phyloP scores from a whole-genome alignment of 2,797 vertebrate species.

The Epinephelus coioides region DNA sequence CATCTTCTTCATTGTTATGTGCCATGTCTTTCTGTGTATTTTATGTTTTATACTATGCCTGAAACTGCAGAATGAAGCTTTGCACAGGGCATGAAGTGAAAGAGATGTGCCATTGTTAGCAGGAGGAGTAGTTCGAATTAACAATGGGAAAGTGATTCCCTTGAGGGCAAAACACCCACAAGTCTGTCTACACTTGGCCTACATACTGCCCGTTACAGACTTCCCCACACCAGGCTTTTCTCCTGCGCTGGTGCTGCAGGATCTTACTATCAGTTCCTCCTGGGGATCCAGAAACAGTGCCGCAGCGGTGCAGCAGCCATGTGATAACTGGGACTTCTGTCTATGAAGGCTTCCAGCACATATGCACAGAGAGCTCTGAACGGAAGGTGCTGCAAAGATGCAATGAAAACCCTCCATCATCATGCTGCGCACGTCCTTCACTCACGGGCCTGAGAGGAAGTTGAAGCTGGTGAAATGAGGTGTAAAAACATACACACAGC shows the following conservation, averaged over 20 bases:
- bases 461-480: slow-evolving; percentile 21
- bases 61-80: slow-evolving; percentile 11
- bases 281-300: slow-evolving; percentile 67
- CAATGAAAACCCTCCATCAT: slow-evolving; percentile 31
- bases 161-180: slow-evolving; percentile 65
- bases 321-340: slow-evolving; percentile 53
- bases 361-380: slow-evolving; percentile 22
- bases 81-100: slow-evolving; percentile 20
- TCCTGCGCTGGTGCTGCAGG: slow-evolving; percentile 64
- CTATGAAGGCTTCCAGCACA: slow-evolving; percentile 27
- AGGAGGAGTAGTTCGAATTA: slow-evolving; percentile 63
- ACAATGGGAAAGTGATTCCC: slow-evolving; percentile 62
- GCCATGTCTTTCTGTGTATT: neutral
- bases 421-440: slow-evolving; percentile 4
- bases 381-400: slow-evolving; percentile 8
- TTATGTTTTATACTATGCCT: slow-evolving; percentile 18
- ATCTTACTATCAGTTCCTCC: slow-evolving; percentile 72
- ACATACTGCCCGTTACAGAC: slow-evolving; percentile 64
- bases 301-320: slow-evolving; percentile 70
- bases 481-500: slow-evolving; percentile 34
- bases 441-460: slow-evolving; percentile 36
- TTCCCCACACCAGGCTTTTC: slow-evolving; percentile 62
- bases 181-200: slow-evolving; percentile 80
- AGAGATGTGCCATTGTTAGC: slow-evolving; percentile 38
- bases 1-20: neutral